Evolutionary conservation across 2,113 vertebrate species (phyloP), one percentile per base, ranked within the genome.

Genomic region (Herpailurus yagouaroundi): DNA sequence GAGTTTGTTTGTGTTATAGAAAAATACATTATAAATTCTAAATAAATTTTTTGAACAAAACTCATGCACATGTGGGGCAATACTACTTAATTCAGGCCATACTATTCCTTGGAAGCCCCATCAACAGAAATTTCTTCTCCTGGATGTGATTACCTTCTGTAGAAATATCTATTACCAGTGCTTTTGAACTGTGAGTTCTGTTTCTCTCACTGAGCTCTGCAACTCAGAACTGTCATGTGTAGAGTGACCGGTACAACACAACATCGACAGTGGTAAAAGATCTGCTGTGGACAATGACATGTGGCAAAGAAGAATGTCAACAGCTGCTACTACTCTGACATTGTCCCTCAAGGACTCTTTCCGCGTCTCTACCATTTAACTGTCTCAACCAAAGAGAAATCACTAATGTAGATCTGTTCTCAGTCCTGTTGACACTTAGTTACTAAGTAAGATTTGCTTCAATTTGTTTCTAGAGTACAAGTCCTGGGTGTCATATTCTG

Each of bases 241-340:
- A 68, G 64, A 66, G 69, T 60, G 66, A 66, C 83, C 63, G 36
- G 77, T 45, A 29, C 0, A 4, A 10, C 13, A n/a, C 11, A 21
- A 9, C 38, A 31, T 76, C 74, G 33, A 60, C 5, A 16, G 68
- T 73, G 93, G 73, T 64, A 55, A 74, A 86, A 71, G 94, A 79
- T 84, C 45, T 91, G 79, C 81, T 63, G 0, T 79, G 95, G 96
- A 96, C 87, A n/a, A 29, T 88, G 92, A 81, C 87, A 73, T 55
- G 69, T 69, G 89, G 71, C 86, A 84, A 90, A 83, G 55, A 89
- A n/a, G 68, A 57, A n/a, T 84, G 89, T 87, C 89, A 71, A 1
- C 92, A 84, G 48, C 80, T 87, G 83, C 83, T 64, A 9, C 66
- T 52, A 3, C 41, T 33, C 1, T 36, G 80, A 74, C 79, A 60